Evolutionary conservation across 2,797 vertebrate genomes (phyloP).

Genomic region (Artibeus lituratus): DNA sequence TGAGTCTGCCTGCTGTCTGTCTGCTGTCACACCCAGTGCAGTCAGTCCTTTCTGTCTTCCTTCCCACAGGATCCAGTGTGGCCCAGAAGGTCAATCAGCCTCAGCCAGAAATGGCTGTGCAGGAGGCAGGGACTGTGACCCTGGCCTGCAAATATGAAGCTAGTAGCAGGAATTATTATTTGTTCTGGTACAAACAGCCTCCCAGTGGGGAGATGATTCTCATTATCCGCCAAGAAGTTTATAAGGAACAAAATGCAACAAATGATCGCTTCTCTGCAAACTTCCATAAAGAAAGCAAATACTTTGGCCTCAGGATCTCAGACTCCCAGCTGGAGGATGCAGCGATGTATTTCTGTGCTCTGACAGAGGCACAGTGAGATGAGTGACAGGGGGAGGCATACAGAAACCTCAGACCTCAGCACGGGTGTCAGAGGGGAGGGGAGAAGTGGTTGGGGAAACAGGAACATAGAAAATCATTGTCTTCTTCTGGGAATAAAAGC

Average conservation of each 20-base stretch:
- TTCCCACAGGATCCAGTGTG: background rate
- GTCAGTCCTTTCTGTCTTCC: background rate
- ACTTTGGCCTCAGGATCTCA: slow-evolving; percentile 55
- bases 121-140: background rate
- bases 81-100: background rate
- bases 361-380: slow-evolving; percentile 36
- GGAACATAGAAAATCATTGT: background rate
- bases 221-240: slow-evolving; percentile 14
- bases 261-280: slow-evolving; percentile 35
- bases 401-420: slow-evolving; percentile 48
- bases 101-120: slow-evolving; percentile 13
- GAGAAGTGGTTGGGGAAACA: background rate
- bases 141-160: slow-evolving; percentile 14
- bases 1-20: background rate
- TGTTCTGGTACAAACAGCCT: slow-evolving; percentile 62
- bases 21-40: background rate
- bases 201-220: background rate
- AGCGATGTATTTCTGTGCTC: slow-evolving; percentile 29
- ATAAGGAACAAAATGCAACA: background rate
- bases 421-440: fast-evolving
- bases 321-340: slow-evolving; percentile 25
- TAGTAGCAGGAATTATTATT: background rate
- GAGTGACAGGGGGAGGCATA: background rate
- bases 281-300: slow-evolving; percentile 51
- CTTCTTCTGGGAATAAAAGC: background rate